These are phyloP conservation scores for Drosophila varians DNA, from an alignment of 1,140 invertebrate species.

Conservation along the genomic window DNA sequence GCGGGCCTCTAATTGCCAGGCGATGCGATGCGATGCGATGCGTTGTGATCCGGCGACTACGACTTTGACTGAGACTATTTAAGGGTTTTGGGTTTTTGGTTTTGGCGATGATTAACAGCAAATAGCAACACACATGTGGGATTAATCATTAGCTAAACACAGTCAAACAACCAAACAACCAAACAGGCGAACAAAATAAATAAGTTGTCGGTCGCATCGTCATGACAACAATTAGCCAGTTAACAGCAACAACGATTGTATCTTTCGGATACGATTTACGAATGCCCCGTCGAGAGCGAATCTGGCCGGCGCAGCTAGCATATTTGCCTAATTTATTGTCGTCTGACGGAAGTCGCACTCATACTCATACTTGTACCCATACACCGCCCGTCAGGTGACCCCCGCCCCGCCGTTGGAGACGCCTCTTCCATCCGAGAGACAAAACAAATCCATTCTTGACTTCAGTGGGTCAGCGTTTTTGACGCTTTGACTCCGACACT, in stretches of 20 bases:
- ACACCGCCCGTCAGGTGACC: not conserved
- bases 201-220: conserved; percentile 17
- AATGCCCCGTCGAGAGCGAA: conserved; percentile 20
- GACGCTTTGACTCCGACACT: conserved; percentile 13
- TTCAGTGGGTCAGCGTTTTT: conserved; percentile 65
- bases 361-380: conserved; percentile 12
- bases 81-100: conserved; percentile 63
- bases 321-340: conserved; percentile 78
- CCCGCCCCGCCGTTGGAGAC: not conserved
- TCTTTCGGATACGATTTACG: conserved; percentile 24
- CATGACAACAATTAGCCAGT: conserved; percentile 17
- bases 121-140: conserved; percentile 45
- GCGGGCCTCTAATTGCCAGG: conserved; percentile 62
- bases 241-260: conserved; percentile 20
- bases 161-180: conserved; percentile 34
- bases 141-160: conserved; percentile 70
- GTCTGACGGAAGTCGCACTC: conserved; percentile 75
- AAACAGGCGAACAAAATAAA: conserved; percentile 47
- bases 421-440: conserved; percentile 51
- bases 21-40: no score
- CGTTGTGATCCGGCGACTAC: conserved; percentile 50
- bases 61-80: conserved; percentile 67
- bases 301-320: conserved; percentile 29
- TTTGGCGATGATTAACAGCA: conserved; percentile 67
- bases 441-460: conserved; percentile 78